Conservation (phyloP, 2,797 vertebrate genomes). For the Argya squamiceps region DNA sequence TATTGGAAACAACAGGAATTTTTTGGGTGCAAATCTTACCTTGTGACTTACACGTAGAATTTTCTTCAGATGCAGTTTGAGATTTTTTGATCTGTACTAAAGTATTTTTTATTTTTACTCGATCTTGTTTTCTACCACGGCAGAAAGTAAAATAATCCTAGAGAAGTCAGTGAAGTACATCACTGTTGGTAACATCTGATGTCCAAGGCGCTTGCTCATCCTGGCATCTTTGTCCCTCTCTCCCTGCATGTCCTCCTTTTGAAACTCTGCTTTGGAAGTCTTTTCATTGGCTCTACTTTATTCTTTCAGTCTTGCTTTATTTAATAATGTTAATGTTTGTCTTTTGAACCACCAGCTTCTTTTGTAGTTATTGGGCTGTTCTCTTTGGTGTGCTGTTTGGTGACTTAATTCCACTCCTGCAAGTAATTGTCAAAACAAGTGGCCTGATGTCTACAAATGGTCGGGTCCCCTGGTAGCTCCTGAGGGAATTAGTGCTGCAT, state of each 20-base stretch:
- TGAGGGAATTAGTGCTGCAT: not conserved
- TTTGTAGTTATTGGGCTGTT: not conserved
- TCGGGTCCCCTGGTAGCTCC: not conserved
- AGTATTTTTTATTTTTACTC: not conserved
- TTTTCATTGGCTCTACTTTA: not conserved
- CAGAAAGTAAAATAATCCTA: not conserved
- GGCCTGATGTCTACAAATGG: not conserved
- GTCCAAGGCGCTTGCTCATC: not conserved
- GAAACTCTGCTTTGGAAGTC: not conserved
- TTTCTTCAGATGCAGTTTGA: not conserved
- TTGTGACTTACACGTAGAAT: not conserved
- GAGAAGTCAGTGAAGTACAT: not conserved
- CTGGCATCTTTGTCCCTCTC: not conserved
- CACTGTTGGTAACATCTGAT: rapidly evolving
- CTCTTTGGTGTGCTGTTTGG: not conserved
- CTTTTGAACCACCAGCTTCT: not conserved
- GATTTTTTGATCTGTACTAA: not conserved
- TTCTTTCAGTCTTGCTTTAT: not conserved
- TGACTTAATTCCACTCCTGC: not conserved
- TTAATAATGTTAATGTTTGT: not conserved
- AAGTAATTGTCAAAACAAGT: not conserved
- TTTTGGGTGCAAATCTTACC: not conserved
- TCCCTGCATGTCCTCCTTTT: not conserved
- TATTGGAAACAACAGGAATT: not conserved
- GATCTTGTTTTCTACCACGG: not conserved